Evolutionary conservation across 2,888 invertebrate species (phyloP), one percentile per base, ranked within the genome.

Genomic region (Rapana venosa): DNA sequence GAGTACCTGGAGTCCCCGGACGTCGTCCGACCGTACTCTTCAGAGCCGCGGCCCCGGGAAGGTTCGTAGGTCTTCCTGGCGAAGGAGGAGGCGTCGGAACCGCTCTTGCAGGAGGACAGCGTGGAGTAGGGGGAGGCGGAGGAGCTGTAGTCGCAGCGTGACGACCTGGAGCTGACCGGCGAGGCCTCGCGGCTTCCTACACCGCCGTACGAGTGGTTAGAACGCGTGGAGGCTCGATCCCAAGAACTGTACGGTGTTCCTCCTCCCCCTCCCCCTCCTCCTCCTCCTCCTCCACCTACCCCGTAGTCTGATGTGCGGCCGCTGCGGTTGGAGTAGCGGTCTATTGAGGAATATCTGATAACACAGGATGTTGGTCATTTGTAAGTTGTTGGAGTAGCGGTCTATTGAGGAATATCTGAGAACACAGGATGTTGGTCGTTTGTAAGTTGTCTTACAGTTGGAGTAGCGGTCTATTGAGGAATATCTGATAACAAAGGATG

Each of bases 301-400:
- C 95, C 95, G 90, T 94, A 95, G 92, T 95, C 95, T 4, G 95
- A 95, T 91, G 94, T 92, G 91, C 95, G 94, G 36, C 95, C 95
- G 47, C 94, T 94, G 66, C 93, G 92, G 83, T 92, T 93, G 56
- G 93, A 92, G 90, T 93, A 94, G 35, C 94, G 93, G 88, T 95
- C 94, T 32, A 92, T 87, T 5, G 92, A 91, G 26, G 92, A 91
- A 88, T 93, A 93, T 70, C 92, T 88, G 47, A 90, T 17, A 79
- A 66, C 66, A 66, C 1, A 61, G 13, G 17, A 61, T 61, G 61
- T 15, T 61, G 61, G 17, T 61, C 11, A 61, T 61, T 15, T 15
- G 61, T 17, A 61, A 17, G 17, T 61, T 11, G 13, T 61, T 61
- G 61, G 61, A 15, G 61, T 61, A 61, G 61, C 17, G 61, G 61